phyloP scores from a whole-genome alignment of 2,113 vertebrate species.

The Nanorana parkeri region DNA sequence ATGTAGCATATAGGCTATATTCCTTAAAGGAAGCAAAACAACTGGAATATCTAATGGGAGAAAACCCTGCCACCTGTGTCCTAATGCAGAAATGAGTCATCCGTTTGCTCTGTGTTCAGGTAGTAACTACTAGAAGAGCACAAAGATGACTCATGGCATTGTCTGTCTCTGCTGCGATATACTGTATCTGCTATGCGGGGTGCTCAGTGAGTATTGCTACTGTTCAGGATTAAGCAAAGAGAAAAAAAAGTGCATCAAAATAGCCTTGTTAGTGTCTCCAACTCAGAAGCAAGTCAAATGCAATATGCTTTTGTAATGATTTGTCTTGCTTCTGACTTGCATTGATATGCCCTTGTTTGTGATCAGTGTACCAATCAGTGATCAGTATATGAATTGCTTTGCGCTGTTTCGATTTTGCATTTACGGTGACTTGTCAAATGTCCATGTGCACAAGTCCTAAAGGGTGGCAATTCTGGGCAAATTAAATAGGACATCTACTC shows the following conservation, averaged over 20 bases:
- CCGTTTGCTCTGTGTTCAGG: constrained; percentile 13
- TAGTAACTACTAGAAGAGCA: constrained; percentile 10
- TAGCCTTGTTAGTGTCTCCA: too few species aligned
- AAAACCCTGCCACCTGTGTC: constrained; percentile 23
- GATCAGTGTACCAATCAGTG: too few species aligned
- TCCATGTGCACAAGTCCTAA: too few species aligned
- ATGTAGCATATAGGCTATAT: neutral
- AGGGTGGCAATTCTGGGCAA: too few species aligned
- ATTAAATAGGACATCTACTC: too few species aligned
- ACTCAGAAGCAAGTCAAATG: too few species aligned
- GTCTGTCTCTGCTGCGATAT: neutral
- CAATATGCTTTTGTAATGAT: too few species aligned
- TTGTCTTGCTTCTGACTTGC: too few species aligned
- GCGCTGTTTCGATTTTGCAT: too few species aligned
- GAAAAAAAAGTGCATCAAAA: neutral
- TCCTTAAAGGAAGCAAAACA: neutral
- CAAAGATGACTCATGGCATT: constrained; percentile 13
- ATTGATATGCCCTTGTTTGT: too few species aligned
- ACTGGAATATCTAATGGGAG: neutral
- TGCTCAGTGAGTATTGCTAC: neutral
- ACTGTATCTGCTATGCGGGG: constrained; percentile 5
- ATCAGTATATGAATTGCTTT: too few species aligned
- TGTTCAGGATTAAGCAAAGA: neutral
- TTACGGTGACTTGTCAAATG: too few species aligned
- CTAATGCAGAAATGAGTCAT: constrained; percentile 26